Conservation (phyloP, 2,797 vertebrate genomes). For the Poecilia gillii region DNA sequence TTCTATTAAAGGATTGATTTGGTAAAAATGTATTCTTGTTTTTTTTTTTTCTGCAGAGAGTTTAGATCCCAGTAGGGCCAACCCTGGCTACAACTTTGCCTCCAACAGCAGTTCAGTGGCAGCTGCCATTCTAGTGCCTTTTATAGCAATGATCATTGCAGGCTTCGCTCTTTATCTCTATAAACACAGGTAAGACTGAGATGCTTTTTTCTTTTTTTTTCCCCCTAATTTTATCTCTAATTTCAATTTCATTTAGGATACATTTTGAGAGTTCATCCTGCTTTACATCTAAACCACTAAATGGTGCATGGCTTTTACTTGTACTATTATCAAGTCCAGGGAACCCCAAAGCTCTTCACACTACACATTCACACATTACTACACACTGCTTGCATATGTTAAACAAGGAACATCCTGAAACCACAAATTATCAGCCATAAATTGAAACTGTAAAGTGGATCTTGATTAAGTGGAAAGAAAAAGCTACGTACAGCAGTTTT, state of each 20-base stretch:
- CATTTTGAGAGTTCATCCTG: neutral
- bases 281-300: neutral
- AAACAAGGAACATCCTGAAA: neutral
- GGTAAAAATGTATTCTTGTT: constrained; percentile 5
- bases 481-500: neutral
- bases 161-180: constrained; percentile 99
- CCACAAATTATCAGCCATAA: neutral
- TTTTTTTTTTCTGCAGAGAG: constrained; percentile 67
- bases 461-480: neutral
- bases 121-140: constrained; percentile 99
- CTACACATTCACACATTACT: too few relatives aligned
- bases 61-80: constrained; percentile 85
- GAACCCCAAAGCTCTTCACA: too few relatives aligned
- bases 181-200: constrained; percentile 91
- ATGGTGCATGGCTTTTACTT: too few relatives aligned
- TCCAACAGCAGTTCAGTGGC: constrained; percentile 99
- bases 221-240: neutral
- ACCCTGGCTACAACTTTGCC: constrained; percentile 90
- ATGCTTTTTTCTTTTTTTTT: neutral
- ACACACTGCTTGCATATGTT: neutral
- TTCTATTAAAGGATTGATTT: neutral
- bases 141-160: constrained; percentile 99
- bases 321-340: too few relatives aligned
- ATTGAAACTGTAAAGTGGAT: neutral
- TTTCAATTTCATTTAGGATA: neutral